These are phyloP conservation scores for Cosmorhoe ocellata DNA, from an alignment of 2,888 invertebrate genomes.

Conservation along the genomic window DNA sequence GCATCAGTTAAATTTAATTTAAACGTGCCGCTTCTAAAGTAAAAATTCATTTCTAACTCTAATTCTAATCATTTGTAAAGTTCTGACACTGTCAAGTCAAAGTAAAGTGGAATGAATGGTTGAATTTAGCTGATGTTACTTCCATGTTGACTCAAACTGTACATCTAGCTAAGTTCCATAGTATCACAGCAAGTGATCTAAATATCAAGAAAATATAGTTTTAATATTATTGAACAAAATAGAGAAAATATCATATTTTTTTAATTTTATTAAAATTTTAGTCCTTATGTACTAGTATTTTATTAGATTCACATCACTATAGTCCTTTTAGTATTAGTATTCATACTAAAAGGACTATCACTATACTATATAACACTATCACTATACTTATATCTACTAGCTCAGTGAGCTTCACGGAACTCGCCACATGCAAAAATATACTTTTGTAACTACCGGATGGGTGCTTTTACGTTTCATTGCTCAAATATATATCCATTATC, in stretches of 20 bases:
- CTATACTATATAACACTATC: neutral
- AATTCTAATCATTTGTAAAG: too few species aligned
- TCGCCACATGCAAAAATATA: slow-evolving; percentile 27
- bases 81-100: too few species aligned
- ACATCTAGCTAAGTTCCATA: slow-evolving; percentile 1
- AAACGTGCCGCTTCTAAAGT: too few species aligned
- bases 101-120: too few species aligned
- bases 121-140: too few species aligned
- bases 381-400: slow-evolving; percentile 20
- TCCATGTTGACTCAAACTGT: too few species aligned
- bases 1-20: too few species aligned
- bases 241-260: too few species aligned
- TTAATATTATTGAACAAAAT: too few species aligned
- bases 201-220: too few species aligned
- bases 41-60: too few species aligned
- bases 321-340: slow-evolving; percentile 3
- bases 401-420: slow-evolving; percentile 24
- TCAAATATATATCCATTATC: slow-evolving; percentile 42
- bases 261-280: neutral
- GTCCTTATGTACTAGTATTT: neutral
- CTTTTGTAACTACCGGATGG: slow-evolving; percentile 36
- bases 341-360: too few species aligned
- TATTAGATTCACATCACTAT: slow-evolving; percentile 11
- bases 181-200: slow-evolving; percentile 6
- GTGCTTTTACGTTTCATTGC: slow-evolving; percentile 48